Evolutionary conservation across 2,797 vertebrate species (phyloP), one percentile per base, ranked within the genome.

Genomic region (Karalla daura): DNA sequence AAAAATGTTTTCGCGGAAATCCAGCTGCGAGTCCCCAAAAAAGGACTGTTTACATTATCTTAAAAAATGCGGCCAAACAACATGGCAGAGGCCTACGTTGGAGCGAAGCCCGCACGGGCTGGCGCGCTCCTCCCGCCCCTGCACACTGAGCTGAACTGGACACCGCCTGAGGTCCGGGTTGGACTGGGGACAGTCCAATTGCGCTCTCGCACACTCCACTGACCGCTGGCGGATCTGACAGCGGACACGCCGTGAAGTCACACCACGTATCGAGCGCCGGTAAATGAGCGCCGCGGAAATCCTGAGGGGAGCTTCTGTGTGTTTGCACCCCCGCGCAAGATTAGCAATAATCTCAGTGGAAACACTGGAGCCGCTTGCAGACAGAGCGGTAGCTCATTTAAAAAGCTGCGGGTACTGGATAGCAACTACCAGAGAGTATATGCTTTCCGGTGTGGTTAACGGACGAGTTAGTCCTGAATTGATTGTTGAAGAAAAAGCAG

Each of bases 101-200:
- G 80, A 85, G 39, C 3, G 17, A 52, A 51, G 74, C 83, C 79
- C 37, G 63, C 36, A 18, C 55, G 47, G 66, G 52, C 52, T 82
- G 81, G 74, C 76, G 65, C 47, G 9, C 2, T 63, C 27, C 18
- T n/a, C n/a, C 41, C 54, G 18, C 53, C 37, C 63, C 36, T 66
- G 50, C 75, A 63, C 64, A 76, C 66, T 73, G 9, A 64, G 71
- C 78, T 83, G 9, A 64, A 74, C 78, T 83, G 65, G 49, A 70
- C 63, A 30, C 62, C 55, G 49, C 74, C 51, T 49, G 7, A 28
- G 60, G 51, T 67, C 59, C 36, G 32, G 51, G 50, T 58, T 81
- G 76, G 78, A 79, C 49, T 25, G 47, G 51, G 67, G 35, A 75
- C 52, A 76, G 63, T 68, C 45, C 78, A 86, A 88, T 88, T 84